phyloP scores from a whole-genome alignment of 2,797 vertebrate genomes.

The Pangasius larnaudii region DNA sequence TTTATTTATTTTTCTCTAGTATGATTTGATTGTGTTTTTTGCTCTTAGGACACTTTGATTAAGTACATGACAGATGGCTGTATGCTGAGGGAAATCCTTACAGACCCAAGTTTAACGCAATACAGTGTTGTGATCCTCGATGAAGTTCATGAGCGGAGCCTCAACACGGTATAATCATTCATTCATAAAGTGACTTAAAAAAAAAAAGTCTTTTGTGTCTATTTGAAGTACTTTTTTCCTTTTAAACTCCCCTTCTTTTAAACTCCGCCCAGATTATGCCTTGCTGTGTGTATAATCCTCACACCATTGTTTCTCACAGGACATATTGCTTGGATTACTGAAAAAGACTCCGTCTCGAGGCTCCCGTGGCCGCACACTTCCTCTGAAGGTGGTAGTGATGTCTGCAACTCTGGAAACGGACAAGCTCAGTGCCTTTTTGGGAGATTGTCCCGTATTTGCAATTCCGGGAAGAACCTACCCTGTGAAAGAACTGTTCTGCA shows the following conservation, averaged over 20 bases:
- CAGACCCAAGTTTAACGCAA: slow-evolving; percentile 84
- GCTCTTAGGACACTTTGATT: slow-evolving; percentile 85
- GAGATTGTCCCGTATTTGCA: slow-evolving; percentile 83
- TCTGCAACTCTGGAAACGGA: slow-evolving; percentile 94
- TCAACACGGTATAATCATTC: slow-evolving; percentile 85
- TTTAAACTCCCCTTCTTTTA: neutral
- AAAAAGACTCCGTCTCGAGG: slow-evolving; percentile 84
- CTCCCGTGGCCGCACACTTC: slow-evolving; percentile 69
- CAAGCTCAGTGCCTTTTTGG: slow-evolving; percentile 89
- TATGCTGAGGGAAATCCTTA: slow-evolving; percentile 88
- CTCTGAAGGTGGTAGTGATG: slow-evolving; percentile 93
- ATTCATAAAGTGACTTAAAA: neutral
- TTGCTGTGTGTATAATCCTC: neutral
- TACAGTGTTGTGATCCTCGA: slow-evolving; percentile 91
- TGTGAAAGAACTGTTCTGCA: slow-evolving; percentile 88
- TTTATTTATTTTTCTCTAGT: neutral
- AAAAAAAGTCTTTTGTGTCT: neutral
- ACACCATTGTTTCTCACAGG: slow-evolving; percentile 74
- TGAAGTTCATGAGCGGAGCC: slow-evolving; percentile 95
- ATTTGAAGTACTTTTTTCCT: neutral
- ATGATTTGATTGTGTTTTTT: slow-evolving; percentile 26
- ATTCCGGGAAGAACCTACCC: slow-evolving; percentile 93
- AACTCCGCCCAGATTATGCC: neutral
- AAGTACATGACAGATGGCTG: slow-evolving; percentile 98
- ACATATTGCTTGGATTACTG: slow-evolving; percentile 93